These are phyloP conservation scores for Cephalopterus ornatus DNA, from an alignment of 2,113 vertebrate genomes.

Conservation along the genomic window DNA sequence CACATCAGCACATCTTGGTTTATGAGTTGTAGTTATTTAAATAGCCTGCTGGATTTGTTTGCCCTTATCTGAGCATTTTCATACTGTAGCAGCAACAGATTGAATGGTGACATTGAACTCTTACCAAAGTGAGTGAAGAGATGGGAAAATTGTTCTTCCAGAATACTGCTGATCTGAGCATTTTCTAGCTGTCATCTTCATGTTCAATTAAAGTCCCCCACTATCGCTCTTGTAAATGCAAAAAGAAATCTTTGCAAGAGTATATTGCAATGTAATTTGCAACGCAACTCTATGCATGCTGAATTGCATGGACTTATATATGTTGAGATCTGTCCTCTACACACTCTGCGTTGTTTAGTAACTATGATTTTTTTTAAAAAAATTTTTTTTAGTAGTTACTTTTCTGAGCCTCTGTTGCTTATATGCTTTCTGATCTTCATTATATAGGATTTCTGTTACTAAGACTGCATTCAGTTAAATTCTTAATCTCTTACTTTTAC, in stretches of 20 bases:
- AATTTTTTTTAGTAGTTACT: not conserved
- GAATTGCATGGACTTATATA: not conserved
- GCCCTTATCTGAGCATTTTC: not conserved
- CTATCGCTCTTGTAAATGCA: not conserved
- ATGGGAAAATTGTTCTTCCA: not conserved
- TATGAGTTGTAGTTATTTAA: not conserved
- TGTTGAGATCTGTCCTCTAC: not conserved
- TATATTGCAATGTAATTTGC: not conserved
- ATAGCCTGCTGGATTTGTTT: not conserved
- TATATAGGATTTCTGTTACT: not conserved
- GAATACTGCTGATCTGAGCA: not conserved
- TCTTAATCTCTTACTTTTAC: not conserved
- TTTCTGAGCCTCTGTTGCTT: not conserved
- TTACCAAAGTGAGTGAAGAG: not conserved
- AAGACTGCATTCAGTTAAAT: not conserved
- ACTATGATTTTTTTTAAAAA: not conserved
- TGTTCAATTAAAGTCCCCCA: not conserved
- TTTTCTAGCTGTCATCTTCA: not conserved
- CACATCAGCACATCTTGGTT: not conserved
- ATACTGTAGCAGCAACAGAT: not conserved
- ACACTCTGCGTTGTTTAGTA: not conserved
- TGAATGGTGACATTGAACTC: slow-evolving; percentile 3
- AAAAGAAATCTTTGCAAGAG: not conserved
- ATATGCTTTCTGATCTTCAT: not conserved
- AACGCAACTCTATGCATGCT: not conserved